Evolutionary conservation across 2,888 invertebrate genomes (phyloP).

Genomic region (Apamea monoglypha): DNA sequence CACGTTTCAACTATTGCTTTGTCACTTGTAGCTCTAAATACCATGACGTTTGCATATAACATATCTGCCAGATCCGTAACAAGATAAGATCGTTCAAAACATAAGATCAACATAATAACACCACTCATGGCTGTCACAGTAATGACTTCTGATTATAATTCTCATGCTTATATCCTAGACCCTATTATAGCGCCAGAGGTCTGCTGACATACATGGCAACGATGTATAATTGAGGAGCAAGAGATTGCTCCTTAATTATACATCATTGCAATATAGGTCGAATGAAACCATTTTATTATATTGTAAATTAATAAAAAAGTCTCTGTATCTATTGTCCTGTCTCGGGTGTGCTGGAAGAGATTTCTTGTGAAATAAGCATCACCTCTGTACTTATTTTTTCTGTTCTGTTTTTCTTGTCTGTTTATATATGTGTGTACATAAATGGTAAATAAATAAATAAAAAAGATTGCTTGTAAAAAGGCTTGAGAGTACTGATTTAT

Average conservation of each 20-base stretch:
- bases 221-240: conserved; percentile 19
- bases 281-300: not conserved
- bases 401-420: no score
- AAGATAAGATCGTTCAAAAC: conserved; percentile 5
- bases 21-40: not conserved
- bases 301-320: no score
- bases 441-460: no score
- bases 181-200: conserved; percentile 24
- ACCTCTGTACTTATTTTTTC: no score
- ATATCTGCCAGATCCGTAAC: not conserved
- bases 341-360: no score
- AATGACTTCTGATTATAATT: conserved; percentile 32
- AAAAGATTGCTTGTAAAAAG: not conserved
- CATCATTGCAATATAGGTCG: not conserved
- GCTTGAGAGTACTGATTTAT: not conserved
- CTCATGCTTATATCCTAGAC: not conserved
- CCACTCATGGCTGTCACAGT: conserved; percentile 6
- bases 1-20: not conserved
- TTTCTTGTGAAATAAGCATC: no score
- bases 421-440: no score
- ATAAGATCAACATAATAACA: conserved; percentile 16
- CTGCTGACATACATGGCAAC: not conserved
- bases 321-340: no score
- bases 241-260: not conserved
- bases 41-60: not conserved